phyloP scores from a whole-genome alignment of 2,113 vertebrate genomes.

The Chloropsis hardwickii region DNA sequence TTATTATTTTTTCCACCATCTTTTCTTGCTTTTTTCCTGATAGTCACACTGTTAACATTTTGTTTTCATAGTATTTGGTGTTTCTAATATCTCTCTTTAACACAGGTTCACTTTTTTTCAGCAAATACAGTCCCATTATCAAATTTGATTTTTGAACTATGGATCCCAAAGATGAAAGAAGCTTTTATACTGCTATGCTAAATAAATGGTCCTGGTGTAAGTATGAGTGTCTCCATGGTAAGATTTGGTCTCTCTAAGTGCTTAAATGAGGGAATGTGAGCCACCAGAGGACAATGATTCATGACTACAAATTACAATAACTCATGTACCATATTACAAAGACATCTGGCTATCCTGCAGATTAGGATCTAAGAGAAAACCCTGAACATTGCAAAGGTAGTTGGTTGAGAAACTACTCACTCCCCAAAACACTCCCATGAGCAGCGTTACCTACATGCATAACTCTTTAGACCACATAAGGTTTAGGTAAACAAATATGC shows the following conservation, averaged over 20 bases:
- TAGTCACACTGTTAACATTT: background rate
- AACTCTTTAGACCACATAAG: background rate
- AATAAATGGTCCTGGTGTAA: background rate
- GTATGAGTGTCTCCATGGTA: background rate
- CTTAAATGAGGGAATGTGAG: background rate
- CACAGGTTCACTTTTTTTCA: background rate
- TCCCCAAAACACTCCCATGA: background rate
- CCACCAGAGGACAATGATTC: background rate
- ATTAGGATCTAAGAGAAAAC: background rate
- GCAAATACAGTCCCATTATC: background rate
- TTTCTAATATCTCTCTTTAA: background rate
- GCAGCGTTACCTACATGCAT: accelerated
- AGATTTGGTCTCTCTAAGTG: background rate
- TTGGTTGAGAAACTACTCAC: background rate
- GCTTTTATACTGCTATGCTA: background rate
- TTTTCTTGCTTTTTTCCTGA: background rate
- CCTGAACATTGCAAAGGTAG: background rate
- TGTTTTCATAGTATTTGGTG: background rate
- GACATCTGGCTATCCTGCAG: background rate
- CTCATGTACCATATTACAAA: background rate
- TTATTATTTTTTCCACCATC: background rate
- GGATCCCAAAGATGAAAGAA: background rate
- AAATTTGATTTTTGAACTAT: background rate
- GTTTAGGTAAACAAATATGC: background rate
- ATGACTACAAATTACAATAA: background rate